Conservation (phyloP, 1,140 invertebrate species). For the Drosophila mauritiana region DNA sequence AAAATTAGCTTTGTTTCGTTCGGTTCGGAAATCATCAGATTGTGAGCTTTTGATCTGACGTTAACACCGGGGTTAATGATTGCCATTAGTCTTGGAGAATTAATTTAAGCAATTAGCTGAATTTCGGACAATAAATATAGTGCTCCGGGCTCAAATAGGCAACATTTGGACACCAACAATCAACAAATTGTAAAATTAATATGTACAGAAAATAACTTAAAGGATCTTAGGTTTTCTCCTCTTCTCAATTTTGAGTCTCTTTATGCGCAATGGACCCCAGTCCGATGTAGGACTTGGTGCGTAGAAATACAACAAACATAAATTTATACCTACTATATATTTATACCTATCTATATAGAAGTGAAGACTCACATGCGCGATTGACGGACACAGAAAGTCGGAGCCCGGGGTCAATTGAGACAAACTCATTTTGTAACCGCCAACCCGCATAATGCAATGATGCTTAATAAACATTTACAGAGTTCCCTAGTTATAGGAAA, state of each 20-base stretch:
- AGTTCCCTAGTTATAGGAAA: slow-evolving; percentile 5
- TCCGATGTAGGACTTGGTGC: not conserved
- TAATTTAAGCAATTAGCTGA: too few relatives aligned
- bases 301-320: slow-evolving; percentile 1
- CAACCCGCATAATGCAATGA: slow-evolving; percentile 75
- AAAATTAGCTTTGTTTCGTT: slow-evolving; percentile 12
- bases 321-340: not conserved
- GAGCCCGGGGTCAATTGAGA: slow-evolving; percentile 68
- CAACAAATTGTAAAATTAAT: too few relatives aligned
- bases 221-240: too few relatives aligned
- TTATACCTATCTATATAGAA: not conserved
- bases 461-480: slow-evolving; percentile 75
- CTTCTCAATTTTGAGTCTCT: too few relatives aligned
- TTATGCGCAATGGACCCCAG: not conserved
- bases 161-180: too few relatives aligned
- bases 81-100: too few relatives aligned
- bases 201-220: too few relatives aligned
- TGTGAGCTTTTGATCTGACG: not conserved
- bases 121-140: too few relatives aligned
- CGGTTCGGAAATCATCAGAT: slow-evolving; percentile 15
- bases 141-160: too few relatives aligned
- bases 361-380: slow-evolving; percentile 5
- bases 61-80: slow-evolving; percentile 11
- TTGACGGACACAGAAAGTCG: slow-evolving; percentile 25
- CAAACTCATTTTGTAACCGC: slow-evolving; percentile 69